These are phyloP conservation scores for Seira musarum DNA, from an alignment of 2,888 invertebrate species.

Conservation along the genomic window DNA sequence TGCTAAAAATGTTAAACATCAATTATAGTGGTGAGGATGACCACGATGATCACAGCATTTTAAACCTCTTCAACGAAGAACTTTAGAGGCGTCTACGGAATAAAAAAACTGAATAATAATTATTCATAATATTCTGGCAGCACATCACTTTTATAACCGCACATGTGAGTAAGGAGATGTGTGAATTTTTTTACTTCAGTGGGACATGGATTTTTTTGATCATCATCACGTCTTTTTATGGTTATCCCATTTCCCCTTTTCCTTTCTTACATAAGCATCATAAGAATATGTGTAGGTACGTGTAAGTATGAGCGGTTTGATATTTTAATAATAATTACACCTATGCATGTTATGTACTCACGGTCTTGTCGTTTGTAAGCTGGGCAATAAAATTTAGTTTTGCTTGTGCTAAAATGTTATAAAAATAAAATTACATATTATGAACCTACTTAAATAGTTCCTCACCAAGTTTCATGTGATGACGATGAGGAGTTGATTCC, in stretches of 20 bases:
- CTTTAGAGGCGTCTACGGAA: background rate
- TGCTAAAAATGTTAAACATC: background rate
- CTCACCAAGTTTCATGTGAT: too few species aligned
- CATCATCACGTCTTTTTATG: conserved; percentile 44
- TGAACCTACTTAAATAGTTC: too few species aligned
- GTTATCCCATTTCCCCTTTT: conserved; percentile 37
- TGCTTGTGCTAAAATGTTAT: conserved; percentile 10
- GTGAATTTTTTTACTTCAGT: conserved; percentile 30
- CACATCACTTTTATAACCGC: background rate
- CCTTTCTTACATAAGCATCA: background rate
- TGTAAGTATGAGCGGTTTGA: too few species aligned
- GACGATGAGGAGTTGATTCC: too few species aligned
- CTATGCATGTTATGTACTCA: background rate
- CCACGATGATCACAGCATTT: background rate
- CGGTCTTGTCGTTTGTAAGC: background rate
- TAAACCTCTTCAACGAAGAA: background rate
- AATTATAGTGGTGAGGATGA: background rate
- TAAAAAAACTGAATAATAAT: background rate
- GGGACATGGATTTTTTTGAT: conserved; percentile 40
- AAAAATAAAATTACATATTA: background rate
- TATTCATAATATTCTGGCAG: background rate
- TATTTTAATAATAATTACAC: background rate
- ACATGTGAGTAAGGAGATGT: conserved; percentile 29
- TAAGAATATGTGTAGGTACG: background rate
- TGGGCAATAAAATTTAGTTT: background rate